Evolutionary conservation across 2,797 vertebrate genomes (phyloP).

Genomic region (Microcaecilia unicolor): DNA sequence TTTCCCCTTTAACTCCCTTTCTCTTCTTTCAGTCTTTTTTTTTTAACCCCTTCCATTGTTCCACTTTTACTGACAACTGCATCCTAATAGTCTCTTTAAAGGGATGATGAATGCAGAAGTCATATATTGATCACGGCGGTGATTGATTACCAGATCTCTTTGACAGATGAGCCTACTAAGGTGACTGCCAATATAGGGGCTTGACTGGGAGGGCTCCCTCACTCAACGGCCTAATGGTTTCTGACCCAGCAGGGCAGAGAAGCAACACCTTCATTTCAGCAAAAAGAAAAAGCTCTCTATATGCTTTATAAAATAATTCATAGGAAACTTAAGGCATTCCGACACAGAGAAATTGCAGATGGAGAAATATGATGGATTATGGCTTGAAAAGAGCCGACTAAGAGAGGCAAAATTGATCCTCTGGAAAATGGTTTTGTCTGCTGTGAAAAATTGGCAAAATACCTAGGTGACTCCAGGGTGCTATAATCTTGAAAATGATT

Average conservation of each 20-base stretch:
- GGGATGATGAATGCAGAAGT: constrained; percentile 71
- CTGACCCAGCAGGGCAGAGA: constrained; percentile 50
- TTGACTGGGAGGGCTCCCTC: constrained; percentile 54
- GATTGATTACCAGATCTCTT: constrained; percentile 75
- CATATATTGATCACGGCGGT: constrained; percentile 79
- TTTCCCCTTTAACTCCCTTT: background rate
- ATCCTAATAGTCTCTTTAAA: constrained; percentile 42
- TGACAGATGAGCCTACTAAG: constrained; percentile 77
- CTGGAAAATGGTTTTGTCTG: constrained; percentile 99
- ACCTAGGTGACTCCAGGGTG: constrained; percentile 41
- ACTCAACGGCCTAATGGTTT: constrained; percentile 64
- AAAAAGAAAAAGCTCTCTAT: constrained; percentile 39
- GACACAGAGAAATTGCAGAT: constrained; percentile 66
- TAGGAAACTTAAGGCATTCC: constrained; percentile 64
- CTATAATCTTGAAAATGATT: constrained; percentile 65
- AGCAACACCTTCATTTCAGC: constrained; percentile 41
- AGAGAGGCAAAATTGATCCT: constrained; percentile 88
- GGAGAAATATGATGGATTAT: constrained; percentile 96
- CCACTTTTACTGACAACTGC: constrained; percentile 36
- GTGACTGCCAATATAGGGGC: constrained; percentile 73
- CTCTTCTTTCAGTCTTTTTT: constrained; percentile 15
- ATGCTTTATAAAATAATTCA: constrained; percentile 64
- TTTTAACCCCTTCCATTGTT: constrained; percentile 33
- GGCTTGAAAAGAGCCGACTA: constrained; percentile 84
- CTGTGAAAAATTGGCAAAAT: constrained; percentile 93